These are phyloP conservation scores for Alligator mississippiensis DNA, from an alignment of 2,113 vertebrate genomes.

Conservation along the genomic window DNA sequence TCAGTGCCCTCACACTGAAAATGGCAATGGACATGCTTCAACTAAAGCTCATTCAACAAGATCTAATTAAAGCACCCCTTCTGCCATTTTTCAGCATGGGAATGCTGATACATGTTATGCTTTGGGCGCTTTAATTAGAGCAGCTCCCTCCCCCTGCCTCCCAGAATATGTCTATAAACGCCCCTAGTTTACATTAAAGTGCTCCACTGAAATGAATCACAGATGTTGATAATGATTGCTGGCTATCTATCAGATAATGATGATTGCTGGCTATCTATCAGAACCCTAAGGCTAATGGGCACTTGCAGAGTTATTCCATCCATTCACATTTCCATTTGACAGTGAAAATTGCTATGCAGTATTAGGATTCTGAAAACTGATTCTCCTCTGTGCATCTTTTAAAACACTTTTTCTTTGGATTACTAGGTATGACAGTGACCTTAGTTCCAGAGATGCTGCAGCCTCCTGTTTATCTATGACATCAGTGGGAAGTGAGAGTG, in stretches of 20 bases:
- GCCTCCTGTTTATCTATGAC: neutral
- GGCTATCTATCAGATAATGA: neutral
- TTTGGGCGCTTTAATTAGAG: no score
- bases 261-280: constrained; percentile 3
- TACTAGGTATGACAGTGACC: neutral
- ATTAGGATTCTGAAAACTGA: fast-evolving
- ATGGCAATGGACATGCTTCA: no score
- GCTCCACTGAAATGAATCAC: neutral
- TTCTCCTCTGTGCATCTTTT: neutral
- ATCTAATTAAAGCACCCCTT: no score
- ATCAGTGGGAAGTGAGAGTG: neutral
- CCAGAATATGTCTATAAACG: neutral
- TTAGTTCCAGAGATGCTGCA: neutral
- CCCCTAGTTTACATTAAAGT: constrained; percentile 21
- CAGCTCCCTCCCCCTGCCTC: neutral
- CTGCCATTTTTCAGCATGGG: no score
- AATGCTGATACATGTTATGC: no score
- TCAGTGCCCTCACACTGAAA: no score
- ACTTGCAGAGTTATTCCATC: neutral
- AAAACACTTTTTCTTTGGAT: neutral
- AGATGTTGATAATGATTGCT: constrained; percentile 17
- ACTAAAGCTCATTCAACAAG: no score
- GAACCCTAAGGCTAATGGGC: neutral
- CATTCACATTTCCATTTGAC: neutral
- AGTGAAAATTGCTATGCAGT: neutral